Evolutionary conservation across 2,797 vertebrate species (phyloP).

Genomic region (Pyrocephalus nanus): DNA sequence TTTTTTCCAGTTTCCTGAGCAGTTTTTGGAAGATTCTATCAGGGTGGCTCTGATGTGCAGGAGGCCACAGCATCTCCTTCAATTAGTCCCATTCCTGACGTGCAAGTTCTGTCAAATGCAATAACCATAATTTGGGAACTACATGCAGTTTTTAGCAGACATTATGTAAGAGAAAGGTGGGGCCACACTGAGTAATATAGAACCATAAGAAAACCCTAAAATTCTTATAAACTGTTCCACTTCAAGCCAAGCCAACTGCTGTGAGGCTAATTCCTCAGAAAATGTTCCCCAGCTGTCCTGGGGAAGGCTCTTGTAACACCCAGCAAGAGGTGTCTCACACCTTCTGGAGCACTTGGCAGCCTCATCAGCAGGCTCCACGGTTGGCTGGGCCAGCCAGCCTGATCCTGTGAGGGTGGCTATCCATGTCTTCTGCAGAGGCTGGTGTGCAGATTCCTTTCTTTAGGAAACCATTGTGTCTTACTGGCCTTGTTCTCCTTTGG

Average conservation of each 20-base stretch:
- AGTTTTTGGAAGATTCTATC: neutral
- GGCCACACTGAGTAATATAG: neutral
- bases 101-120: neutral
- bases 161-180: neutral
- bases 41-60: neutral
- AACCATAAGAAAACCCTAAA: neutral
- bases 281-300: conserved; percentile 1
- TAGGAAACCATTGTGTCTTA: neutral
- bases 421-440: neutral
- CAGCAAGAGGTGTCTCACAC: neutral
- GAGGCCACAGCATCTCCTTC: neutral
- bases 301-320: neutral
- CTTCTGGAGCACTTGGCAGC: neutral
- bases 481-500: neutral
- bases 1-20: neutral
- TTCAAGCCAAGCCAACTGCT: neutral
- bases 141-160: neutral
- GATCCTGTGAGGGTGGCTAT: neutral
- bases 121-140: neutral
- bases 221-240: neutral
- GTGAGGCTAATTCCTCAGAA: neutral
- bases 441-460: neutral
- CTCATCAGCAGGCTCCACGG: neutral
- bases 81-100: neutral
- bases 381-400: neutral